Percentiles rank a stretch among this genome's conserved stretches.
These are phyloP conservation scores for Pachyramphus minor DNA, from an alignment of 2,113 vertebrate genomes.

Conservation along the genomic window DNA sequence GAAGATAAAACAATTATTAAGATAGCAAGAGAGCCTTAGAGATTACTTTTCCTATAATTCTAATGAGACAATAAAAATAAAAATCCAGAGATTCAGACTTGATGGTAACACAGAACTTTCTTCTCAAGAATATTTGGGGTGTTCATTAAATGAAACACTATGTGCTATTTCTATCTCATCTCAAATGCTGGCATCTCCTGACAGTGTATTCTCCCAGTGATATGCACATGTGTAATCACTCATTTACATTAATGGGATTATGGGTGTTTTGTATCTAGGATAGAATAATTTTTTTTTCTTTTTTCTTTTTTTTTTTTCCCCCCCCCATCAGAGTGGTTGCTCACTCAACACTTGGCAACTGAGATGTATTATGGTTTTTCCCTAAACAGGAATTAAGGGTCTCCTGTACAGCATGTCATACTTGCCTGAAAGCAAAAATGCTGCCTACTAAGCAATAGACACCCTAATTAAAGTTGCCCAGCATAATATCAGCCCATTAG, in stretches of 20 bases:
- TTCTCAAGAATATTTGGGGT: conserved; percentile 3
- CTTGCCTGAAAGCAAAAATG: conserved; percentile 59
- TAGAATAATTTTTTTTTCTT: not conserved
- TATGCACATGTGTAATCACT: conserved; percentile 25
- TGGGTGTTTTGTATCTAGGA: conserved; percentile 38
- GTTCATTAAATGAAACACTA: conserved; percentile 1
- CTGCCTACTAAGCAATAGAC: conserved; percentile 52
- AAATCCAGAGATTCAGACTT: conserved; percentile 3
- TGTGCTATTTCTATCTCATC: conserved; percentile 26
- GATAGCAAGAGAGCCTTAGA: not conserved
- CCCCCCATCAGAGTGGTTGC: not conserved
- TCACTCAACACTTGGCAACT: conserved; percentile 18
- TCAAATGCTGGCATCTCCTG: conserved; percentile 48
- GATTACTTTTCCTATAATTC: conserved; percentile 9
- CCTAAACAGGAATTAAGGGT: conserved; percentile 52
- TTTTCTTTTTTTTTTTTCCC: not conserved
- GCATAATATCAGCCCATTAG: conserved; percentile 42
- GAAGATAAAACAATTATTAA: conserved; percentile 12
- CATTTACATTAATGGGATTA: conserved; percentile 60
- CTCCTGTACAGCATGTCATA: conserved; percentile 34
- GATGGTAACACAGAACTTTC: not conserved
- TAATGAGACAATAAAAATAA: conserved; percentile 52
- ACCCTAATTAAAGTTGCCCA: conserved; percentile 58
- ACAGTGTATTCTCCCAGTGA: conserved; percentile 14
- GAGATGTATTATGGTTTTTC: not conserved